Evolutionary conservation across 2,888 invertebrate species (phyloP), one percentile per base, ranked within the genome.

Genomic region (Ophion obscuratus): DNA sequence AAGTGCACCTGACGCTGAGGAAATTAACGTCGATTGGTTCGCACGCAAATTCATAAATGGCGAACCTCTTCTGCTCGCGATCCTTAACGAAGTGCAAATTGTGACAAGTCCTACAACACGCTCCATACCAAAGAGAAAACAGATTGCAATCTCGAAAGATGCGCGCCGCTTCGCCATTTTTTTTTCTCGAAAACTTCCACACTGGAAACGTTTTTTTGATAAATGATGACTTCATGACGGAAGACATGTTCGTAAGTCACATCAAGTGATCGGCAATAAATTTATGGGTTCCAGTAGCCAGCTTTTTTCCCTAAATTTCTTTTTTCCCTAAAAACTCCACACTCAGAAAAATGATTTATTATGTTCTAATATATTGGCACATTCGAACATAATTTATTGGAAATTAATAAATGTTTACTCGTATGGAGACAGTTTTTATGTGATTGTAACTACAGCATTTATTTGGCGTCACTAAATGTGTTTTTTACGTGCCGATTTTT

Each of bases 1-100:
- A 61, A 7, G 36, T 70, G 68, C 78, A 68, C 61, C 36, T 59
- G 59, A 78, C 68, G 40, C 40, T 61, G 68, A 70, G 70, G 44
- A 61, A 78, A 78, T 78, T 62, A 6, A 68, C 53, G 44, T 70
- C 61, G 47, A 4, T 61, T 44, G 62, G 40, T 44, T 44, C 27
- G n/a, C n/a, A 31, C 20, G 57, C 36, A 57, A 71, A 59, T 11
- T 73, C 61, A 53, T 53, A 53, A 53, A 53, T 53, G 14, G 14
- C 53, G 17, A 17, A 53, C 53, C 53, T 5, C 17, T 17, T 53
- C 47, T 47, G 47, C 47, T 31, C 57, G 4, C 31, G 31, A 31
- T 4, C 57, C 57, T n/a, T 5, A 31, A 36, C 27, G 27, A 36
- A 59, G 9, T 2, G 36, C 4, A 2, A 27, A 57, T 36, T 59